These are phyloP conservation scores for Meteorus cinctellus DNA, from an alignment of 2,888 invertebrate genomes.

Conservation along the genomic window DNA sequence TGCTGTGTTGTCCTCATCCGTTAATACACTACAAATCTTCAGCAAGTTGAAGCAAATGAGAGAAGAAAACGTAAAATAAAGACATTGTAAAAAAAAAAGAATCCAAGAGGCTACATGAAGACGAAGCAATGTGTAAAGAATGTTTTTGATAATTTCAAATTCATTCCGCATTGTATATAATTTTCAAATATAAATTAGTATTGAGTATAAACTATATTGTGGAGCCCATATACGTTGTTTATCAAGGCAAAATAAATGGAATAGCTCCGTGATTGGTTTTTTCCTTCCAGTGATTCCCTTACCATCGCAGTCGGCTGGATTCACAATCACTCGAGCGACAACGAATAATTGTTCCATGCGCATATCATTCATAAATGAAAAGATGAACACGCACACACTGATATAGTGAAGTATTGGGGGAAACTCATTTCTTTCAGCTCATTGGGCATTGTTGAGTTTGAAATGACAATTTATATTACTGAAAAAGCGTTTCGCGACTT, in stretches of 20 bases:
- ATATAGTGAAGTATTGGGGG: not conserved
- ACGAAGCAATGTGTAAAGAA: not conserved
- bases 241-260: constrained; percentile 46
- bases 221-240: not conserved
- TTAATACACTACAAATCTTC: not conserved
- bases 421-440: not conserved
- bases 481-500: not conserved
- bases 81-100: not conserved
- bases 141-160: constrained; percentile 22
- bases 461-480: not conserved
- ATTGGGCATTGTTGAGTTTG: not conserved
- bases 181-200: constrained; percentile 47
- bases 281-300: not conserved
- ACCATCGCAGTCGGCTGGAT: not conserved
- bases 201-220: constrained; percentile 47
- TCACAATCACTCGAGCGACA: not conserved
- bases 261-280: constrained; percentile 39
- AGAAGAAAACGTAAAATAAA: not conserved
- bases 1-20: not conserved
- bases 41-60: not conserved
- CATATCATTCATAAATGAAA: not conserved
- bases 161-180: constrained; percentile 32
- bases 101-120: not conserved
- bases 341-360: not conserved
- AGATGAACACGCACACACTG: not conserved